phyloP scores from a whole-genome alignment of 2,888 invertebrate genomes.

The Caenorhabditis panamensis region DNA sequence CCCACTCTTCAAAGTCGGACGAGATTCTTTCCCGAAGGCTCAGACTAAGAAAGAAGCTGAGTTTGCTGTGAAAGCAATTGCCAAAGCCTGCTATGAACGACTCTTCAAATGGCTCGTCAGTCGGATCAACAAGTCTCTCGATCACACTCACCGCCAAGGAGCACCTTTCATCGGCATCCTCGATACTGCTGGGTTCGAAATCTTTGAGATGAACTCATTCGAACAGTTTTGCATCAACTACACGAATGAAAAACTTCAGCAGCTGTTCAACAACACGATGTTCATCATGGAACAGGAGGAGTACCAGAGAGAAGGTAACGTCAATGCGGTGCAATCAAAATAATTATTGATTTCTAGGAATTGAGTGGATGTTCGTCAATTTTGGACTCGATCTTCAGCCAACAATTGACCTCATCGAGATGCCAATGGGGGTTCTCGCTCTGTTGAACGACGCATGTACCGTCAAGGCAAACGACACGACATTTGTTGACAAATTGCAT shows the following conservation, averaged over 20 bases:
- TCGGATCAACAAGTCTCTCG: constrained; percentile 94
- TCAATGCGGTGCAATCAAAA: too few species aligned
- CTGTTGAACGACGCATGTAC: constrained; percentile 98
- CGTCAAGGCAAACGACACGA: constrained; percentile 99
- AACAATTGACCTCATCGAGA: constrained; percentile 98
- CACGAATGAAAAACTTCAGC: constrained; percentile 99
- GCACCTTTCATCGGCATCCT: constrained; percentile 99
- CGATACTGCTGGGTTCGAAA: constrained; percentile 92
- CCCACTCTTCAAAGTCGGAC: constrained; percentile 95
- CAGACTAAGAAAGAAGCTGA: constrained; percentile 99
- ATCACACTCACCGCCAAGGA: constrained; percentile 97
- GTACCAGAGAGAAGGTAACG: constrained; percentile 90
- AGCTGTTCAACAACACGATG: constrained; percentile 99
- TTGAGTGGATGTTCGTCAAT: constrained; percentile 99
- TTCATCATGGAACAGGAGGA: constrained; percentile 98
- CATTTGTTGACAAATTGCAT: constrained; percentile 96
- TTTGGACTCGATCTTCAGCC: constrained; percentile 99
- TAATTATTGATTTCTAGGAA: constrained; percentile 81
- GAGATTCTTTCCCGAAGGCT: constrained; percentile 98
- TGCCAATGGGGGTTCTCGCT: constrained; percentile 99
- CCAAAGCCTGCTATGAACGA: constrained; percentile 97
- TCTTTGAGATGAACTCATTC: constrained; percentile 90
- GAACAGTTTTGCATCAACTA: constrained; percentile 99
- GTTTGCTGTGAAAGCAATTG: constrained; percentile 98
- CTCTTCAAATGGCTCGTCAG: constrained; percentile 99